Evolutionary conservation across 2,797 vertebrate species (phyloP), one percentile per base, ranked within the genome.

Genomic region (Anguilla anguilla): DNA sequence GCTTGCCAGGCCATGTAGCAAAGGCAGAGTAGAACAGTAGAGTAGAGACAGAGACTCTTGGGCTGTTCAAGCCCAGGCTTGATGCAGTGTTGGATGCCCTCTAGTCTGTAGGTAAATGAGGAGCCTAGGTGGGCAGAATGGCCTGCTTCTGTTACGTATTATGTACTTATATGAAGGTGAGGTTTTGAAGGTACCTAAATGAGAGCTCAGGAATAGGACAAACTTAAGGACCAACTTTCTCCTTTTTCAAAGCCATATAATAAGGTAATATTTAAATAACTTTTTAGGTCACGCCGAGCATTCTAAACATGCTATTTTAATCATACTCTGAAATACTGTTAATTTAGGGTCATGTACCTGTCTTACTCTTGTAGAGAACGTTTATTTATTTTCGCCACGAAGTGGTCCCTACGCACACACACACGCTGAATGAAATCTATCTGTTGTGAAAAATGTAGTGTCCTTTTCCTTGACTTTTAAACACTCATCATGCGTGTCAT

Each of bases 301-400:
- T 79, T 79, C 15, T 79, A 19, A 79, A 15, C 19, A 22, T 46
- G 6, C 39, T 1, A 39, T 46, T 81, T 43, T 25, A 4, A 46
- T 49, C 22, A 46, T 81, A 43, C 6, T 43, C 15, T 81, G 79
- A 82, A 49, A 46, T 19, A 46, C n/a, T 81, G 39, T 81, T 1
- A 25, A 10, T 82, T 49, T 49, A 49, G 43, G 6, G 19, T 11
- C 6, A 9, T 19, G 79, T 22, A 22, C n/a, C 6, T 51, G 49
- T 82, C 51, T 82, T 43, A 82, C 79, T 82, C 79, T 51, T 13
- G 22, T 82, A 82, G 79, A 51, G 79, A 82, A n/a, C 22, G 22
- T 51, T 15, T 51, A 43, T 79, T 51, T 22, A 82, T 82, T 51
- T 82, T 49, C 46, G 46, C 79, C 79, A 82, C 79, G 82, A 51